Base-by-base conservation (phyloP, 1,140 invertebrate species). In the Drosophila pachea region DNA sequence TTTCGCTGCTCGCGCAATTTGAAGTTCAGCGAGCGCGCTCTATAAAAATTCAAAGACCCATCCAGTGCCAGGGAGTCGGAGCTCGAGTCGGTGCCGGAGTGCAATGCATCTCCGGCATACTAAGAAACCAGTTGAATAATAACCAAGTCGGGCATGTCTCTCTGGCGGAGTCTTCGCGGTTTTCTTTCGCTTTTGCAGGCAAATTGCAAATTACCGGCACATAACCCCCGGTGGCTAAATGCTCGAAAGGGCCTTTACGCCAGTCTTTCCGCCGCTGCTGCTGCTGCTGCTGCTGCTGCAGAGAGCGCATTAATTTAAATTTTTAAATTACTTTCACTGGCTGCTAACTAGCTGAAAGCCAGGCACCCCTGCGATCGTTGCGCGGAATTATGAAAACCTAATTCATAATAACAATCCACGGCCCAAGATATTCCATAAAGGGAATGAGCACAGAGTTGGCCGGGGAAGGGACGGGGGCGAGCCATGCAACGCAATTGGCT, bases 41-140 rank as follows among this genome's bases (percentile, higher is more conserved):
- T 12, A 70, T 66, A 70, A 70, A 69, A 58, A 58, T 65, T 58
- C 53, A 64, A 56, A 54, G 14, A 32, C 56, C 53, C 33, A 33
- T 9, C 12, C 40, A 12, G 33, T 33, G 53, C 32, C 43, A 32
- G 12, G 16, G 53, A 49, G 29, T 38, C 52, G 42, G 52, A 22
- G 22, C 22, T 3, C 22, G 22, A 22, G 22, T 22, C 22, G 16
- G 53, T 38, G 29, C 38, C 52, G 42, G 52, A 47, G 59, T 55
- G 50, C 35, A 66, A 66, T 70, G 54, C 68, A 70, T 66, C 63
- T 70, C 42, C 45, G 56, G 54, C 77, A 77, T 82, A 67, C 74
- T 68, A 59, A 84, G 76, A 84, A 83, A 83, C 81, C 79, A 83
- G 79, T 84, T 83, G 81, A 83, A 76, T 86, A 81, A 84, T 68